Base-by-base conservation (phyloP, 2,113 vertebrate genomes). In the Malurus alboscapulatus region DNA sequence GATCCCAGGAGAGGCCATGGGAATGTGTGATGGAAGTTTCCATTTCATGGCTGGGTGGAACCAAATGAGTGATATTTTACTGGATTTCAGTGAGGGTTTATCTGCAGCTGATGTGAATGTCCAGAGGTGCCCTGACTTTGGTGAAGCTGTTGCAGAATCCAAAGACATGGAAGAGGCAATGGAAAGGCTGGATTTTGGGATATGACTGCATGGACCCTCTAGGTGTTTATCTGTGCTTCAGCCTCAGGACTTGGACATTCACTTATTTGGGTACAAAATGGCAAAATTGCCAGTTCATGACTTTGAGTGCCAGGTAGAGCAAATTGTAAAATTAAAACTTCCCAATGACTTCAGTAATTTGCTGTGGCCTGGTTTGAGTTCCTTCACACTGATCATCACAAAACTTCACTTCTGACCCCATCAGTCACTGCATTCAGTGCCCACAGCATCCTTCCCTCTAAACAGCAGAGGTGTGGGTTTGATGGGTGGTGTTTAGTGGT, bases 381-480 rank as follows among this genome's bases (percentile, higher is more conserved):
- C 7, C 47, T 88, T 47, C 47, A 62, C 2, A 3, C 14, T 15
- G 17, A n/a, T 30, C 14, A 36, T 32, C 3, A 22, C 2, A 8
- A 51, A 81, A 47, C 7, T 9, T 8, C 13, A 8, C 29, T 47
- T 38, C 53, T 13, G 25, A 7, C 10, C 26, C 32, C 51, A 3
- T 2, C 75, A 63, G 19, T 3, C 16, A 4, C 27, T 17, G 14
- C 8, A 5, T 47, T 38, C 25, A 7, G 14, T 17, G 18, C 30
- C 47, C 55, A 50, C 24, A 26, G 6, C 40, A 21, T 3, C 17
- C 36, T 44, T 20, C 30, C n/a, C 40, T 27, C 32, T 4, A 3
- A 19, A 2, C 1, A 29, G 24, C 20, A 20, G 53, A 32, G 34
- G 9, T 0, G 6, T 6, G 30, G 40, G 2, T 67, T 48, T 80